phyloP scores from a whole-genome alignment of 2,797 vertebrate genomes.

The Alfaro cultratus region DNA sequence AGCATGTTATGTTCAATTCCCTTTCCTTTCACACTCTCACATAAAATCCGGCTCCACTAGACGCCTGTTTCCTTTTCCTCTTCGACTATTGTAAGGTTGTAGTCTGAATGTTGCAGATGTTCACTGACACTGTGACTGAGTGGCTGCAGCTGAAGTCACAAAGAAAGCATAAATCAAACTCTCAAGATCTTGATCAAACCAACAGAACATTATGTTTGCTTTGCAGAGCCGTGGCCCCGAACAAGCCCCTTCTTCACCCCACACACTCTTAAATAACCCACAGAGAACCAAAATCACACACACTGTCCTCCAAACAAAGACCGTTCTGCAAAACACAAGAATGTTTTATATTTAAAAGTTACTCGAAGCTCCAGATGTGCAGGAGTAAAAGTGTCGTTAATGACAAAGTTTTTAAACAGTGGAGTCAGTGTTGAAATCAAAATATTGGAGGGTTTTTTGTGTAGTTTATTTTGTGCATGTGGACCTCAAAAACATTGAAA shows the following conservation, averaged over 20 bases:
- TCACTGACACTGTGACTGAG: not conserved
- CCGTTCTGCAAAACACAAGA: not conserved
- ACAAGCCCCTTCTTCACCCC: not conserved
- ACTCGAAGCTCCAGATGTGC: not conserved
- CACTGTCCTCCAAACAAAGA: not conserved
- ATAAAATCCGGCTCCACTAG: not conserved
- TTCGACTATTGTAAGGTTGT: not conserved
- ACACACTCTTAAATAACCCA: too few relatives aligned
- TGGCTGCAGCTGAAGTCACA: not conserved
- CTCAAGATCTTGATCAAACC: not conserved
- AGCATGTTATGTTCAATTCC: not conserved
- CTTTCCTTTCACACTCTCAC: not conserved
- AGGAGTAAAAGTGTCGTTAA: not conserved
- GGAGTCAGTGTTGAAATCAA: not conserved
- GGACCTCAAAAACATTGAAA: not conserved
- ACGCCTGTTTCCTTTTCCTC: not conserved
- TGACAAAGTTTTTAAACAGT: not conserved
- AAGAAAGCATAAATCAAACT: not conserved
- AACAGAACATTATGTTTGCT: conserved; percentile 19
- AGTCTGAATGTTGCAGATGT: not conserved
- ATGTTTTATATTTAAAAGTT: not conserved
- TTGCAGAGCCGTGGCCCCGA: not conserved
- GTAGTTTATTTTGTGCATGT: not conserved
- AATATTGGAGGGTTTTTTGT: not conserved
- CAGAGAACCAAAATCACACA: not conserved